Evolutionary conservation across 2,113 vertebrate genomes (phyloP), one percentile per base, ranked within the genome.

Genomic region (Carassius auratus): DNA sequence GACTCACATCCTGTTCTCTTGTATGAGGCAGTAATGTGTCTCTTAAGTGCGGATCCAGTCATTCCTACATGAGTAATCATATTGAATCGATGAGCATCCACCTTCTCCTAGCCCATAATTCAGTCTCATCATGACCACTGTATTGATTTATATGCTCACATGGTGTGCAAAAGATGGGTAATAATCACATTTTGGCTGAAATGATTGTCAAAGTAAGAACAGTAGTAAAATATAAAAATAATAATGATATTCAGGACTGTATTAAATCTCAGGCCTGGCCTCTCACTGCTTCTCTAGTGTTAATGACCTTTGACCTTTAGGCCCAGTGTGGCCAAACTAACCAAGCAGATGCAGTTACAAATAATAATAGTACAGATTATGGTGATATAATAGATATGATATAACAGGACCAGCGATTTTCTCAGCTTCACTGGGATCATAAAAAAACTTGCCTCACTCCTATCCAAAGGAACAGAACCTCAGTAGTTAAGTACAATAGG

Each of bases 161-260:
- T 50, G 75, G 90, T 93, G 92, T 92, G 91, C 92, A 93, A 93
- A 89, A 59, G 66, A 52, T 15, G 57, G 76, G 50, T 81, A 68
- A 88, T 83, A 76, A 62, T 84, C 76, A 86, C 87, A 86, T 86
- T 88, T 75, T 87, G 86, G 86, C 80, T 90, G 78, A 66, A 86
- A 91, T 94, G 94, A 95, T 95, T 95, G 94, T 95, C 93, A 91
- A 94, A 92, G 93, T 92, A 91, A 93, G 91, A 93, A 91, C 33
- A 62, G 4, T 85, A 87, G 19, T 33, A 85, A 61, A 83, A 78
- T 83, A 80, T 57, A 79, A 68, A 57, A 61, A 57, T 85, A 48
- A 71, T 62, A 59, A 85, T 55, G 45, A 59, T 73, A 50, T 23
- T 79, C 21, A 69, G 13, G 57, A 73, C 50, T 3, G 45, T 12